Base-by-base conservation (phyloP, 2,113 vertebrate species). In the Pseudorasbora parva region DNA sequence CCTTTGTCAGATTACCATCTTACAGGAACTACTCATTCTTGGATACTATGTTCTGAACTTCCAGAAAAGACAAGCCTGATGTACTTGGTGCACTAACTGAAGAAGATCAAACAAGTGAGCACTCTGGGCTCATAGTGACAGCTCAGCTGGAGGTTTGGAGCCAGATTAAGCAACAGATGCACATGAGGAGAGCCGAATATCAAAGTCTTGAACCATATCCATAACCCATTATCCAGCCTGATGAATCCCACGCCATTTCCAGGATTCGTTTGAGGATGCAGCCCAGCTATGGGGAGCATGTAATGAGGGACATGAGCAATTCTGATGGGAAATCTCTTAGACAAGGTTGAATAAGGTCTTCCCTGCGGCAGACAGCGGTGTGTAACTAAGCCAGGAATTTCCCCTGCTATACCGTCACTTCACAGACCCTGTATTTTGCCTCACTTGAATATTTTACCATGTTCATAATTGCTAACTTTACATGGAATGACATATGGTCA, bases 101-200 rank as follows among this genome's bases (percentile, higher is more conserved):
- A 78, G 11, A n/a, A 62, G 77, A 79, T 79, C 57, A 45, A 79
- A 64, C 37, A 47, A 45, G 57, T 2, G 5, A 79, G 9, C 9
- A 43, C 41, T 21, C 57, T 64, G 23, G 37, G 77, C 23, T 62
- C 41, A 79, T 21, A 23, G 41, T 47, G 59, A 79, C 57, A 43
- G 21, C 54, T 78, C 57, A 79, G 77, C 41, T 79, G 77, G 77
- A 79, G 59, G 37, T 79, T 47, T 79, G 57, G 77, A 64, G 77
- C 12, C 23, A 79, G 57, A 79, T 79, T 79, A 64, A 62, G 57
- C 57, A 79, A 64, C 5, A 79, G 59, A 79, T 64, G 77, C 41
- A 19, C 77, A 43, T 62, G 23, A 64, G 37, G n/a, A 30, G 57
- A 62, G 43, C 37, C 14, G 17, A 45, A 62, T 47, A 62, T 79